phyloP scores from a whole-genome alignment of 2,113 vertebrate genomes.

The Cacatua alba region DNA sequence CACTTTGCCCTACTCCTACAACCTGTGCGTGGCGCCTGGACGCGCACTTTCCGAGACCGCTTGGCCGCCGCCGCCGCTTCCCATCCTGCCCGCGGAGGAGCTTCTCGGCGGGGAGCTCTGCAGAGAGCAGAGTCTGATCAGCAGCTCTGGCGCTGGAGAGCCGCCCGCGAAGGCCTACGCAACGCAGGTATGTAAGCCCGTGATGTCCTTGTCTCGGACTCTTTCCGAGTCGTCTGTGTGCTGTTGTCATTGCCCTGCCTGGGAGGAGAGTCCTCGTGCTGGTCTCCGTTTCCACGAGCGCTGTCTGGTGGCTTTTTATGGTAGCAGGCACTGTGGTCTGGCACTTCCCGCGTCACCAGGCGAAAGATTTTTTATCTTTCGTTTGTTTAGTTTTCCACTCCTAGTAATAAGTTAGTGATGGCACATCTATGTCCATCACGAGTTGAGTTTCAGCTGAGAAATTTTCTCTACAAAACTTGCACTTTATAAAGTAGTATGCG shows the following conservation, averaged over 20 bases:
- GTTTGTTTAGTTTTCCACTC: neutral
- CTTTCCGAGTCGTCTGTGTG: neutral
- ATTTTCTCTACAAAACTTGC: neutral
- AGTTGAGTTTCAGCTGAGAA: neutral
- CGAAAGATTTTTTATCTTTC: neutral
- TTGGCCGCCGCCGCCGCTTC: neutral
- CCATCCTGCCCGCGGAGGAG: neutral
- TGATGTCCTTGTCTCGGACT: neutral
- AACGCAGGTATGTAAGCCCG: neutral
- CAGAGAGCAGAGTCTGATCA: neutral
- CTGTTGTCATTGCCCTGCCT: neutral
- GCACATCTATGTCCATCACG: neutral
- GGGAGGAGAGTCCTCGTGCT: neutral
- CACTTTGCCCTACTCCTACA: conserved; percentile 70
- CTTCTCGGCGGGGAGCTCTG: neutral
- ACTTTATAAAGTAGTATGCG: neutral
- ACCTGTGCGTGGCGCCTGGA: conserved; percentile 24
- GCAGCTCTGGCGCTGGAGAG: neutral
- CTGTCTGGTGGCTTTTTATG: neutral
- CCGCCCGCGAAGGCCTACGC: neutral
- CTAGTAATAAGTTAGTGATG: neutral
- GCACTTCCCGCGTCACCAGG: neutral
- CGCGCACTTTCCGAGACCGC: neutral
- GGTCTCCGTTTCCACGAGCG: neutral
- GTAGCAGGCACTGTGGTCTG: neutral